Conservation (phyloP, 1,140 invertebrate species). For the Bombyx mori region DNA sequence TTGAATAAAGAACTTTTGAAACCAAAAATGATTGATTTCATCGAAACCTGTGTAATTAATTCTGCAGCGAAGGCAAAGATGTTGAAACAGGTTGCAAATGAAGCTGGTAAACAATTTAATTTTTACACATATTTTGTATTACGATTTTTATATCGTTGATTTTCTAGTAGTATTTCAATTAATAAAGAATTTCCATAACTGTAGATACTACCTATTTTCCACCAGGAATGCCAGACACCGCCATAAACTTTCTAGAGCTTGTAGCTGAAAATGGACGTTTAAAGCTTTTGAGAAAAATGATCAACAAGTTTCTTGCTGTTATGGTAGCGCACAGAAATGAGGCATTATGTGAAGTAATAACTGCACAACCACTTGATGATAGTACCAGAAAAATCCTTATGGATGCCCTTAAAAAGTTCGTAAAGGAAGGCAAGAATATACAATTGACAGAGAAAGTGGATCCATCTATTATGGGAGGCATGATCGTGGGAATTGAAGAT, state of each 20-base stretch:
- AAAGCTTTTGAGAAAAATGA: slow-evolving; percentile 38
- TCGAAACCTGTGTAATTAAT: slow-evolving; percentile 71
- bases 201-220: slow-evolving; percentile 4
- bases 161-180: not conserved
- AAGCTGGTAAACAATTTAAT: slow-evolving; percentile 23
- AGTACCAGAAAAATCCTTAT: slow-evolving; percentile 26
- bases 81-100: slow-evolving; percentile 28
- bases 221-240: slow-evolving; percentile 43
- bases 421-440: slow-evolving; percentile 43
- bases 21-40: slow-evolving; percentile 81
- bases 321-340: slow-evolving; percentile 58
- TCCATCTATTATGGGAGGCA: slow-evolving; percentile 44
- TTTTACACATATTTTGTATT: not conserved
- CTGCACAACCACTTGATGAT: slow-evolving; percentile 46
- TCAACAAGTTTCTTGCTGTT: slow-evolving; percentile 38
- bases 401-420: slow-evolving; percentile 39
- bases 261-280: slow-evolving; percentile 54
- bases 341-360: slow-evolving; percentile 53
- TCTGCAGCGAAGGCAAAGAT: slow-evolving; percentile 36
- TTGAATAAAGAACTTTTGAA: slow-evolving; percentile 80
- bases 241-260: slow-evolving; percentile 40
- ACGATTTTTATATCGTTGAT: slow-evolving; percentile 1
- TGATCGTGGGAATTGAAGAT: slow-evolving; percentile 53
- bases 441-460: slow-evolving; percentile 48
- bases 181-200: slow-evolving; percentile 2